Base-by-base conservation (phyloP, 2,888 invertebrate genomes). In the Drosophila mimica region DNA sequence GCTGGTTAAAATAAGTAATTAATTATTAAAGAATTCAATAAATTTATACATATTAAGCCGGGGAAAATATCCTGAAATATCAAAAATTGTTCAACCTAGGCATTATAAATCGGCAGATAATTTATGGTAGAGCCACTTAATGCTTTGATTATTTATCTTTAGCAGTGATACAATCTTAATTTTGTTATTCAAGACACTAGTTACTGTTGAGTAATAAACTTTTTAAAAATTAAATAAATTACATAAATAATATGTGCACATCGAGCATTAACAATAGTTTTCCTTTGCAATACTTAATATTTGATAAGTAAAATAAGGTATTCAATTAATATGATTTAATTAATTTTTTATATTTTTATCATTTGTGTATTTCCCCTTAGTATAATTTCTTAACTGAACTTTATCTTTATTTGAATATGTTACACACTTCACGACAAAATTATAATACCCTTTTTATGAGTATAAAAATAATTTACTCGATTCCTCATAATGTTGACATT, bases 401-500 rank as follows among this genome's bases (percentile, higher is more conserved):
- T 40, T 20, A 20, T 11, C n/a, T 11, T 40, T 4, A 40, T 9
- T 20, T 20, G 4, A 20, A 46, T 20, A 13, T 20, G 20, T 13
- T 20, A 20, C 13, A 13, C 3, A 46, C 13, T 20, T 7, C 7
- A 20, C 4, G 13, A 13, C 20, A 20, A 13, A 7, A 15, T 4
- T 15, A 7, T 1, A 15, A 46, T 13, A 43, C 43, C 43, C 20
- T 13, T 4, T 46, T 11, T 20, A 46, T 15, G 13, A 20, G 7
- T 4, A 20, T 20, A 20, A 7, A 7, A 15, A 15, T 20, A 7
- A 7, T 46, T 15, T 15, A 25, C 4, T 46, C 2, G 13, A 46
- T 13, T 46, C 20, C 7, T 38, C 36, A 68, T 30, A 61, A 43
- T 33, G 30, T 51, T 46, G 25, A 56, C 34, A 59, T 65, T 49